phyloP scores from a whole-genome alignment of 2,797 vertebrate genomes.

The Darevskia nairensis region DNA sequence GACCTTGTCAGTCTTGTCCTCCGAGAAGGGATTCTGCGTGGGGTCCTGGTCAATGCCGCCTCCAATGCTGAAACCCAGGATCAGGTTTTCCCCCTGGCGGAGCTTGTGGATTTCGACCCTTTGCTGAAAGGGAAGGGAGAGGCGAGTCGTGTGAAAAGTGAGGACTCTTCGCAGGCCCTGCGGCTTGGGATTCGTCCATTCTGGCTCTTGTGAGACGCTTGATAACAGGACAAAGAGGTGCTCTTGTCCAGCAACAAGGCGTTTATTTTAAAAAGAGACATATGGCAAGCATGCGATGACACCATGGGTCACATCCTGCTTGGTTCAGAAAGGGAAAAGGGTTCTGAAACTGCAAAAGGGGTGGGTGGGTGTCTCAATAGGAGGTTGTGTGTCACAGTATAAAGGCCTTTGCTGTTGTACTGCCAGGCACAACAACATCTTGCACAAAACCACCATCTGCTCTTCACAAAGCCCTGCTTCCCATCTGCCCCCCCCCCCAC shows the following conservation, averaged over 20 bases:
- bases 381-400: neutral
- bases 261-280: neutral
- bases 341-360: neutral
- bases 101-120: constrained; percentile 94
- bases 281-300: fast-evolving
- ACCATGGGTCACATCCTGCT: too few relatives aligned
- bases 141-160: neutral
- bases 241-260: neutral
- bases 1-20: constrained; percentile 97
- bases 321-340: neutral
- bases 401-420: neutral
- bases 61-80: constrained; percentile 98
- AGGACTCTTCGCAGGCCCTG: neutral
- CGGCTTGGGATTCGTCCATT: neutral
- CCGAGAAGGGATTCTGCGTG: constrained; percentile 94
- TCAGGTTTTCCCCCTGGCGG: constrained; percentile 88
- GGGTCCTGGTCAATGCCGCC: constrained; percentile 98
- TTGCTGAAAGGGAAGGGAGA: constrained; percentile 81
- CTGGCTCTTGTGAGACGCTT: too few relatives aligned
- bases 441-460: neutral
- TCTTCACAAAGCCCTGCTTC: neutral
- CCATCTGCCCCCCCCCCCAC: neutral
- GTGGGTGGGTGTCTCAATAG: neutral
- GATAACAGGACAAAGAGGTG: neutral
- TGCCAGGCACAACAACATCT: neutral